Evolutionary conservation across 2,888 invertebrate genomes (phyloP).

Genomic region (Hyppa rectilinea): DNA sequence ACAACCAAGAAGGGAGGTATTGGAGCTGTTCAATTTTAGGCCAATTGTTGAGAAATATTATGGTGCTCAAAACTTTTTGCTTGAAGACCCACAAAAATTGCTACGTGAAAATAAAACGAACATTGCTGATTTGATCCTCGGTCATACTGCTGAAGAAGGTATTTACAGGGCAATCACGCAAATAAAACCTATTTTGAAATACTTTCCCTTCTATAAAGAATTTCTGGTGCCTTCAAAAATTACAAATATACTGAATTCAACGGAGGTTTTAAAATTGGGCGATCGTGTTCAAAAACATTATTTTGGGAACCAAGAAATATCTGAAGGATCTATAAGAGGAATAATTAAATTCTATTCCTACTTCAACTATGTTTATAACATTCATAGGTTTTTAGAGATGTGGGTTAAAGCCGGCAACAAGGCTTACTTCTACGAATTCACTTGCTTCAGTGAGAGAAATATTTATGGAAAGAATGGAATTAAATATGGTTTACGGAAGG

Average conservation of each 20-base stretch:
- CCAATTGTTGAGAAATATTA: slow-evolving; percentile 68
- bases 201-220: slow-evolving; percentile 53
- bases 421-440: slow-evolving; percentile 71
- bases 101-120: slow-evolving; percentile 79
- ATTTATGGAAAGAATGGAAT: slow-evolving; percentile 59
- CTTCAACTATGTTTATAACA: slow-evolving; percentile 49
- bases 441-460: slow-evolving; percentile 69
- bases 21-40: slow-evolving; percentile 44
- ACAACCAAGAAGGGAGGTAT: slow-evolving; percentile 12
- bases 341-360: slow-evolving; percentile 52
- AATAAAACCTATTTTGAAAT: slow-evolving; percentile 40
- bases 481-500: slow-evolving; percentile 62
- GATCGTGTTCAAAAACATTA: slow-evolving; percentile 61
- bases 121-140: slow-evolving; percentile 91
- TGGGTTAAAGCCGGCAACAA: slow-evolving; percentile 50
- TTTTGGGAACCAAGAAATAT: slow-evolving; percentile 57
- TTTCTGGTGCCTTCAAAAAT: slow-evolving; percentile 66
- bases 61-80: slow-evolving; percentile 61
- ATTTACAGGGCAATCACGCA: background rate
- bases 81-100: slow-evolving; percentile 53
- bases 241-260: slow-evolving; percentile 37
- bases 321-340: slow-evolving; percentile 44
- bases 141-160: slow-evolving; percentile 92
- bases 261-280: slow-evolving; percentile 55
- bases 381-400: slow-evolving; percentile 55